Base-by-base conservation (phyloP, 2,797 vertebrate genomes). In the Alectoris magna region DNA sequence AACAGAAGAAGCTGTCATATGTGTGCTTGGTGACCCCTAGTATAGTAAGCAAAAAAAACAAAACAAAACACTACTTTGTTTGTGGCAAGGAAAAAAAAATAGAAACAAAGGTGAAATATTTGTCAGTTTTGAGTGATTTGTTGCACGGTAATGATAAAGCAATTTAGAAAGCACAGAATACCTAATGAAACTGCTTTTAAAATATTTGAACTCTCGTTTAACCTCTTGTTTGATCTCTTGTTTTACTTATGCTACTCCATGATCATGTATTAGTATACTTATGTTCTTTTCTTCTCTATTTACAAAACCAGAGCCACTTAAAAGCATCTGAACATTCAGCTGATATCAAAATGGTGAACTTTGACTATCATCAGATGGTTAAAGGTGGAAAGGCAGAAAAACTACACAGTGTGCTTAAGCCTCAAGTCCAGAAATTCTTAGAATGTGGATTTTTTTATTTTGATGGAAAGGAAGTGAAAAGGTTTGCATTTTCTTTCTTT, bases 281-380 rank as follows among this genome's bases (percentile, higher is more conserved):
- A 59, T 68, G 22, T 8, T 4, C 14, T 68, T 81, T 69, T 63
- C 46, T 64, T 86, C 51, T 63, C 21, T 84, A 53, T 91, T 95
- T 92, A 74, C 64, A 24, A 91, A 95, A 64, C 70, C 97, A 99
- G 99, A 99, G 98, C 97, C 99, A 99, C 95, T 97, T 99, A 95
- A 99, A 99, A 97, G 99, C 99, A 6, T 99, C 99, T 10, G 99
- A 99, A 84, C 99, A 99, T 71, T 92, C 97, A 34, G 22, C 97
- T 46, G 97, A 98, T 36, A 98, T 99, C 92, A 99, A 98, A 94
- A 99, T 99, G 99, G 98, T 99, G 82, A 99, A 99, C 96, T 99
- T 99, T 27, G 99, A 99, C 97, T 99, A 99, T 97, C 99, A 99
- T 97, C 99, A 99, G 93, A 99, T 99, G 98, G 99, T 99, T 88